Conservation (phyloP, 1,140 invertebrate species). For the Andrena cerasifolii region DNA sequence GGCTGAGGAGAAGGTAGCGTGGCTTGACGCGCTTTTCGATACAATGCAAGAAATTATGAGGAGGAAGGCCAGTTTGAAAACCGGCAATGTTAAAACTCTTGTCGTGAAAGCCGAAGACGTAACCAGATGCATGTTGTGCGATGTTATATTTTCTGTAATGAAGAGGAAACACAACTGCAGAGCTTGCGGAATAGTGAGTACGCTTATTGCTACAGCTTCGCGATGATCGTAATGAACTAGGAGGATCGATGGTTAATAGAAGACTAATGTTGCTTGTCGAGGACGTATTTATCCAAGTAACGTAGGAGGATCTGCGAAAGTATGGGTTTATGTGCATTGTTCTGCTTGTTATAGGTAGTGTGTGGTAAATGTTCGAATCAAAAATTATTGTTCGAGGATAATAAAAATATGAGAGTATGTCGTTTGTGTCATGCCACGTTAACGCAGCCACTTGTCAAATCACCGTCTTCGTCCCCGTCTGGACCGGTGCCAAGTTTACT, state of each 20-base stretch:
- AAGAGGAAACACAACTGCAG: conserved; percentile 90
- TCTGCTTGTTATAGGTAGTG: conserved; percentile 83
- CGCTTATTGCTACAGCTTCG: background rate
- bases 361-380: conserved; percentile 88
- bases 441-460: conserved; percentile 75
- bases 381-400: conserved; percentile 86
- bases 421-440: conserved; percentile 78
- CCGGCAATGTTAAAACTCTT: conserved; percentile 80
- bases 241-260: too few species aligned
- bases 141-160: conserved; percentile 87
- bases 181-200: conserved; percentile 88
- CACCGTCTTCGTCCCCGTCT: conserved; percentile 75
- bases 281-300: background rate
- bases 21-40: conserved; percentile 85
- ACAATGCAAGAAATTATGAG: conserved; percentile 85
- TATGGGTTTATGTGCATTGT: conserved; percentile 19
- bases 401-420: conserved; percentile 82
- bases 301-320: background rate
- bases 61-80: conserved; percentile 83
- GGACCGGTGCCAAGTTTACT: conserved; percentile 78
- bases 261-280: too few species aligned
- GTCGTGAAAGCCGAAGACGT: conserved; percentile 88
- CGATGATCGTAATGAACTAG: background rate
- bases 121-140: conserved; percentile 90
- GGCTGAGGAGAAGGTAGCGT: conserved; percentile 85